A percentile compares a stretch with the other conserved stretches of the same genome.
Evolutionary conservation across 2,113 vertebrate genomes (phyloP).

Genomic region (Aspiorhynchus laticeps): DNA sequence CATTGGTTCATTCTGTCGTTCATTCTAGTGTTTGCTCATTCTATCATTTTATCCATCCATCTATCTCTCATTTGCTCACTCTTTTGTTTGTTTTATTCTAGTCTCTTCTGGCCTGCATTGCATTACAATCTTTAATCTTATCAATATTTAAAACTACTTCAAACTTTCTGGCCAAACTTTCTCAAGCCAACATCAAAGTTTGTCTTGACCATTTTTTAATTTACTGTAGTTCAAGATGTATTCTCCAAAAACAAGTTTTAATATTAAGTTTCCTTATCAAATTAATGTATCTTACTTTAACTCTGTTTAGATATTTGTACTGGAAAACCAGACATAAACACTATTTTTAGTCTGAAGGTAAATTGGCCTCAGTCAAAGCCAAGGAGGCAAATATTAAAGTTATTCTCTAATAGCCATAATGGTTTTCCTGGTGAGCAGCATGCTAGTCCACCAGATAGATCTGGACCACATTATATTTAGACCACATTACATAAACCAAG

Average conservation of each 20-base stretch:
- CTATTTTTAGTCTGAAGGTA: background rate
- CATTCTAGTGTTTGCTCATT: no score
- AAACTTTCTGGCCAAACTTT: background rate
- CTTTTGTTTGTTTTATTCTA: no score
- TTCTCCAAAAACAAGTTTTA: no score
- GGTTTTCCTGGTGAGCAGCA: background rate
- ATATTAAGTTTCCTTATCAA: background rate
- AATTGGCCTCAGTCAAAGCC: background rate
- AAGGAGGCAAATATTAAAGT: background rate
- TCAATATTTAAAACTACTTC: background rate
- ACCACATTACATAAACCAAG: background rate
- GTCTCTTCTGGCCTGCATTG: no score
- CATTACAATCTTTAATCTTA: no score
- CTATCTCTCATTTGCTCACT: no score
- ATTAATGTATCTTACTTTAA: background rate
- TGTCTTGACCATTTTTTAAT: no score
- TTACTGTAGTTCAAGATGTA: background rate
- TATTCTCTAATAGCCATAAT: background rate
- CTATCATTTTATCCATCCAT: no score
- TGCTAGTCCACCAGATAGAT: background rate
- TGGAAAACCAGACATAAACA: background rate
- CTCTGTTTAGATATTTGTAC: background rate
- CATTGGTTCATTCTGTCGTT: no score
- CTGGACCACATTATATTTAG: background rate
- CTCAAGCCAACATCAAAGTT: background rate